These are phyloP conservation scores for Tragelaphus oryx DNA, from an alignment of 2,797 vertebrate genomes.

Conservation along the genomic window DNA sequence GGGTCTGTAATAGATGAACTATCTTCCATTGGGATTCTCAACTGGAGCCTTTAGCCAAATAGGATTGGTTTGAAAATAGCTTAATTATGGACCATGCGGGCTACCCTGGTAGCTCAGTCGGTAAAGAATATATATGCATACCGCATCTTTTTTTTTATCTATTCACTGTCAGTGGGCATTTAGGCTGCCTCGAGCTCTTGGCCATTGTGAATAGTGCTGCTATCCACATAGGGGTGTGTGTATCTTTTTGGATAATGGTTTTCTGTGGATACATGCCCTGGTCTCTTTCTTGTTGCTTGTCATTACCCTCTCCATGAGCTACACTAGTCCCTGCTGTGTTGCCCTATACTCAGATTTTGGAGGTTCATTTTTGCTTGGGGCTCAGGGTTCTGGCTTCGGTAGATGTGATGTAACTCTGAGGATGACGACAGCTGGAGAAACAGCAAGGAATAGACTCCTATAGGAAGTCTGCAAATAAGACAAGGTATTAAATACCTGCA, in stretches of 20 bases:
- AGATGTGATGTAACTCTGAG: neutral
- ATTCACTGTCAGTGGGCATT: fast-evolving
- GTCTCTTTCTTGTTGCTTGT: neutral
- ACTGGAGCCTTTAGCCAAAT: too few relatives aligned
- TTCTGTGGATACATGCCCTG: neutral
- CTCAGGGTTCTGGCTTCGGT: neutral
- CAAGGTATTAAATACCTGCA: neutral
- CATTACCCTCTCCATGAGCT: neutral
- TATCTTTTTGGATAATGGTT: neutral
- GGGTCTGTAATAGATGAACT: too few relatives aligned
- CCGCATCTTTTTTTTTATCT: neutral
- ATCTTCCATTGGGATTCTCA: too few relatives aligned
- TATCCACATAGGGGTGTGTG: neutral
- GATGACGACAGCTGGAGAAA: neutral
- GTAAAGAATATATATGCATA: neutral
- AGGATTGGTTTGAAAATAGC: constrained; percentile 51
- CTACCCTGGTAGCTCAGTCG: neutral
- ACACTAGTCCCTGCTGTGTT: neutral
- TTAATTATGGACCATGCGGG: neutral
- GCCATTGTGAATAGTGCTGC: neutral
- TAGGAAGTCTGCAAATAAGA: neutral
- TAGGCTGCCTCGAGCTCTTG: neutral
- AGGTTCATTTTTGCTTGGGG: neutral
- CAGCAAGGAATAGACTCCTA: neutral
- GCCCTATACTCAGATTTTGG: neutral